Evolutionary conservation across 2,113 vertebrate species (phyloP).

Genomic region (Sylvia atricapilla): DNA sequence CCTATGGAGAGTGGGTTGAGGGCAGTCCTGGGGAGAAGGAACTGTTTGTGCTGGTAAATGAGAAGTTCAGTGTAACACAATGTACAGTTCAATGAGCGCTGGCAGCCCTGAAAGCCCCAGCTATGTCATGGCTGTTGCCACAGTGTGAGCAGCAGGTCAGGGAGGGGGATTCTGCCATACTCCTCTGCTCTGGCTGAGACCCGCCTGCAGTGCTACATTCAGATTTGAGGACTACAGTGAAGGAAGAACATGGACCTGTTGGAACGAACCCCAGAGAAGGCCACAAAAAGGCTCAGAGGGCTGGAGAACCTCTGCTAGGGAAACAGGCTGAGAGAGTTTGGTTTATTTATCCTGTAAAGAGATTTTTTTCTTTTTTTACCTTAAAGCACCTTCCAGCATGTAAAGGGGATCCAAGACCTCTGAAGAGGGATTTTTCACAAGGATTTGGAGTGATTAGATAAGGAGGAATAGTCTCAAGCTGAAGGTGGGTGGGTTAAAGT

Average conservation of each 20-base stretch:
- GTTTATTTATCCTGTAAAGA: not conserved
- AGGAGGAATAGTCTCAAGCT: not conserved
- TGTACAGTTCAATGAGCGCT: not conserved
- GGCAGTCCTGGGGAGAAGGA: not conserved
- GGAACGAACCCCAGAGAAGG: not conserved
- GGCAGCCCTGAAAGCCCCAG: not conserved
- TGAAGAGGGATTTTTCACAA: not conserved
- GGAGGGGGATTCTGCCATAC: not conserved
- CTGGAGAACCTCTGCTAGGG: not conserved
- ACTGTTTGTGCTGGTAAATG: not conserved
- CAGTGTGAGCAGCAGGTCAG: not conserved
- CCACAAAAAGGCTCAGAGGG: too few relatives aligned
- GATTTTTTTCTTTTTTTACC: not conserved
- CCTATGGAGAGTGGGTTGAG: not conserved
- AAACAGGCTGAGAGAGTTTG: rapidly evolving
- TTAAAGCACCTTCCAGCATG: not conserved
- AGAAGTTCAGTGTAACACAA: not conserved
- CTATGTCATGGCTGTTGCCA: too few relatives aligned
- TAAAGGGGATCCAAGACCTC: not conserved
- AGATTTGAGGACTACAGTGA: not conserved
- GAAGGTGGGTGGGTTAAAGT: not conserved
- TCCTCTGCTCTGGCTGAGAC: not conserved
- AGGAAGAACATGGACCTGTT: not conserved
- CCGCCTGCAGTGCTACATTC: not conserved
- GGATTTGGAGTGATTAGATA: rapidly evolving